Percentiles rank a stretch among this genome's conserved stretches.
These are phyloP conservation scores for Carabus problematicus DNA, from an alignment of 2,888 invertebrate species.

Conservation along the genomic window DNA sequence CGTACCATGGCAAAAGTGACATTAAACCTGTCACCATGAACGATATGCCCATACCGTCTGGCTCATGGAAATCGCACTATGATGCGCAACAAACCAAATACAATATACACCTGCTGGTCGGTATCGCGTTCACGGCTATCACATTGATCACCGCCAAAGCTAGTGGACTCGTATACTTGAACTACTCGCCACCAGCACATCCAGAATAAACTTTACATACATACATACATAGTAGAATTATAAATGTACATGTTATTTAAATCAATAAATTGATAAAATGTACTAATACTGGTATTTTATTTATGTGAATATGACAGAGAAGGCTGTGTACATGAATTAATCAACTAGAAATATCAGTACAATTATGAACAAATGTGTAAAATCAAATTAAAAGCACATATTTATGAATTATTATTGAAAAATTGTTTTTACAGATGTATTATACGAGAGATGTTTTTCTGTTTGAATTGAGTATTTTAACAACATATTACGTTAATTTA, in stretches of 20 bases:
- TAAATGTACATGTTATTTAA: conserved; percentile 40
- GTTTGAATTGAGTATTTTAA: too few relatives aligned
- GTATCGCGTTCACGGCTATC: conserved; percentile 61
- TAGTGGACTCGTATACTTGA: conserved; percentile 68
- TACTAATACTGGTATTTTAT: not conserved
- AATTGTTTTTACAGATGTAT: too few relatives aligned
- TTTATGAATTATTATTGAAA: too few relatives aligned
- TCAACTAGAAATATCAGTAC: too few relatives aligned
- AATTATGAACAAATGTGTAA: too few relatives aligned
- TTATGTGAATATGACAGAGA: too few relatives aligned
- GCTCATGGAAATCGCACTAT: conserved; percentile 77
- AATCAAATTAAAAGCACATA: too few relatives aligned
- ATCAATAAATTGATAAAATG: conserved; percentile 28
- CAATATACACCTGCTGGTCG: conserved; percentile 70
- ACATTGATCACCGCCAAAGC: conserved; percentile 65
- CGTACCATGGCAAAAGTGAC: conserved; percentile 33
- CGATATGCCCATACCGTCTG: conserved; percentile 78
- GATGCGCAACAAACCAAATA: conserved; percentile 72
- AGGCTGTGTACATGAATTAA: too few relatives aligned
- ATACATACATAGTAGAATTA: conserved; percentile 27
- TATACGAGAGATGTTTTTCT: too few relatives aligned
- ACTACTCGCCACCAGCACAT: conserved; percentile 66
- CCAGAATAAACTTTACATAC: conserved; percentile 21
- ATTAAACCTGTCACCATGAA: conserved; percentile 66
- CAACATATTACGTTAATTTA: too few relatives aligned